Evolutionary conservation across 1,140 invertebrate species (phyloP), one percentile per base, ranked within the genome.

Genomic region (Platyscapa corneri): DNA sequence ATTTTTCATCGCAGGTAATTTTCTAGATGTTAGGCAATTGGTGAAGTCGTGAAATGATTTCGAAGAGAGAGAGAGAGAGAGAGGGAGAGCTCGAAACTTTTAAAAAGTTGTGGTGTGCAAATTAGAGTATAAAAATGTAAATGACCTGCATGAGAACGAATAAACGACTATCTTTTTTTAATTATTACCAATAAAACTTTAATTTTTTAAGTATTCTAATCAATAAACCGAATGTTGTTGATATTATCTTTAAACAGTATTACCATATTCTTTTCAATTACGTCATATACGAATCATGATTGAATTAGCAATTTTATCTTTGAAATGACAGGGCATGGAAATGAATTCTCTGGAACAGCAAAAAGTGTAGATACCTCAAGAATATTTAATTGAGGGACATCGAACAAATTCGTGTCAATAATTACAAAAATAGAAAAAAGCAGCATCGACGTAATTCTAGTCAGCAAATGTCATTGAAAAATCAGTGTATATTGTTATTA

Each of bases 281-380:
- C 70, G 27, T 74, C 70, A 70, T 37, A 74, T 42, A 20, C 42
- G 70, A 42, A 42, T 42, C 34, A 74, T 42, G 39, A 74, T 74
- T 74, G 20, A 20, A 74, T 74, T 74, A 42, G 70, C 27, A 74
- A 74, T 42, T 74, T 10, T 42, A 74, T 42, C 37, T 42, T 39
- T 74, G 5, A 74, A n/a, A 39, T 27, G 70, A 3, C 37, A n/a
- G 37, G 23, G 18, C 39, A 74, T 74, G 70, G 30, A 70, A 70
- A 70, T 70, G 12, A 39, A 74, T 74, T 74, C 37, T 39, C n/a
- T 74, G 37, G 20, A 27, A 37, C 27, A 27, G 70, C 18, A 27
- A 42, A 74, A 74, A 10, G 27, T 27, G n/a, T 42, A 42, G 8
- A 74, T 74, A n/a, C 2, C 12, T 74, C 20, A 42, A 10, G 67